phyloP scores from a whole-genome alignment of 1,140 invertebrate genomes.

The Apocrypta bakeri region DNA sequence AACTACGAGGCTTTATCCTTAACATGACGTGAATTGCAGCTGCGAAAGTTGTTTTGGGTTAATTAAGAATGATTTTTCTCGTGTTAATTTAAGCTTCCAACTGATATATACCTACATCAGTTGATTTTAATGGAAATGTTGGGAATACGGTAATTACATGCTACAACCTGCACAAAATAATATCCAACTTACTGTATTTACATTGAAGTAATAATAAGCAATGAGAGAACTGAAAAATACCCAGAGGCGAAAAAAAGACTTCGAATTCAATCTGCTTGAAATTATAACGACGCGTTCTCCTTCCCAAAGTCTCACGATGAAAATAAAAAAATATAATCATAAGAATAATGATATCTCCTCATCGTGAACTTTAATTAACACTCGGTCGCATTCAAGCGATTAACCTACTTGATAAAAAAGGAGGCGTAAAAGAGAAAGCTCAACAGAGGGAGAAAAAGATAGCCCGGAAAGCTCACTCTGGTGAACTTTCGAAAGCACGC shows the following conservation, averaged over 20 bases:
- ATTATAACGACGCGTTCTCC: too few relatives aligned
- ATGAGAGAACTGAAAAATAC: too few relatives aligned
- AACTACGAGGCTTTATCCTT: neutral
- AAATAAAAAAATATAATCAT: too few relatives aligned
- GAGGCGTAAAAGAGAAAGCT: neutral
- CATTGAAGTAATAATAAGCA: too few relatives aligned
- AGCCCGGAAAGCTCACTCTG: slow-evolving; percentile 11
- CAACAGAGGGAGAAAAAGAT: neutral
- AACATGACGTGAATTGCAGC: neutral
- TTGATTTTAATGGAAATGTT: too few relatives aligned
- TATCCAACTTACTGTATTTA: too few relatives aligned
- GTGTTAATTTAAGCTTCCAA: neutral
- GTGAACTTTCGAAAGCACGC: neutral
- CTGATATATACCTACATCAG: too few relatives aligned
- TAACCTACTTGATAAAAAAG: slow-evolving; percentile 20
- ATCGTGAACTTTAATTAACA: slow-evolving; percentile 32
- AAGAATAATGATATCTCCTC: neutral
- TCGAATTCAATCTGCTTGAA: too few relatives aligned
- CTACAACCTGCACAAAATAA: too few relatives aligned
- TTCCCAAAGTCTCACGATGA: too few relatives aligned
- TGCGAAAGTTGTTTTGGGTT: neutral
- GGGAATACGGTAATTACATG: too few relatives aligned
- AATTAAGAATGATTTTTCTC: neutral
- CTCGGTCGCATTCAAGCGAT: neutral
- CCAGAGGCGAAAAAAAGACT: too few relatives aligned